Evolutionary conservation across 2,113 vertebrate species (phyloP), one percentile per base, ranked within the genome.

Genomic region (Calidris pugnax): DNA sequence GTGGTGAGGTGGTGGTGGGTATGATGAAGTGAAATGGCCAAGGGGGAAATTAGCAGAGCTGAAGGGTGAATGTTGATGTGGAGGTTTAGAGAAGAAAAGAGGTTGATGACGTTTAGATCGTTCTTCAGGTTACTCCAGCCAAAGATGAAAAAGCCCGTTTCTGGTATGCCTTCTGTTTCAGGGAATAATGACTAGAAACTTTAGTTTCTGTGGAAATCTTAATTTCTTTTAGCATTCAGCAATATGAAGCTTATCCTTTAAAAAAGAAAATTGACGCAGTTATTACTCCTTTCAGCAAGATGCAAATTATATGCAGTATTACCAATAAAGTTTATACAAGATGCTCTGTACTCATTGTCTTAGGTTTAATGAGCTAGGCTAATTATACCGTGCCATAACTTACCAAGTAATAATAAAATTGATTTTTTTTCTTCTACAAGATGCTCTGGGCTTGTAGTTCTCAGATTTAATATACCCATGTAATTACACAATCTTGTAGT

Each of bases 361-460:
- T 93, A 64, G 48, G 22, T 83, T 96, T 97, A 97, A 96, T 94
- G 85, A 94, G 59, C 79, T 96, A 43, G 37, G 63, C 76, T 97
- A 95, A 97, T 97, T 96, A 95, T 59, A 89, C 86, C 7, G 2
- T 90, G 37, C 87, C 48, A 78, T 95, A 95, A 89, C 76, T 95
- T 94, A 97, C 84, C 78, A 90, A 96, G 89, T 95, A 95, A 94
- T 75, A 95, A 89, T 51, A 63, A 77, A 82, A 96, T 85, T 74
- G 63, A 77, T 87, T 90, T 78, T 81, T 87, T 66, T 27, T 4
- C 23, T 78, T 90, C 91, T 96, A 28, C 39, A 48, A 64, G 69
- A 72, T 89, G 50, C 75, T 92, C 28, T 80, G 87, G 91, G 90
- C 89, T 95, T 93, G 62, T 82, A 96, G 74, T 93, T 95, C 82